A percentile compares a stretch with the other conserved stretches of the same genome.
phyloP scores from a whole-genome alignment of 2,113 vertebrate genomes.

The Mormyrus lacerda region DNA sequence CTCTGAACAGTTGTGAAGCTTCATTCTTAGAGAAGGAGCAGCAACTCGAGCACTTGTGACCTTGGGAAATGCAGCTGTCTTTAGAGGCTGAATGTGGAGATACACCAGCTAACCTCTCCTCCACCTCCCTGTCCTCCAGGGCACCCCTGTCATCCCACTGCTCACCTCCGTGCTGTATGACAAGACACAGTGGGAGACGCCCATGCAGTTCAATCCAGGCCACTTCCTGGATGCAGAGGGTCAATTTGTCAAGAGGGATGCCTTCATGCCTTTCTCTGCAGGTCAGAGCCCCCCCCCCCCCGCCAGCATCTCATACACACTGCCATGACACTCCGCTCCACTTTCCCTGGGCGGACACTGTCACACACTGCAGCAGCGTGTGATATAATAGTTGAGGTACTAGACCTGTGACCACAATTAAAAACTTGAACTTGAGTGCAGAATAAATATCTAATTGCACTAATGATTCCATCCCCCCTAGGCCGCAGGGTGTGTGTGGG shows the following conservation, averaged over 20 bases:
- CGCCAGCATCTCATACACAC: neutral
- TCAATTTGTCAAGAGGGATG: slow-evolving; percentile 29
- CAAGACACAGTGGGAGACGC: slow-evolving; percentile 32
- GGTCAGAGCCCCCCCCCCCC: slow-evolving; percentile 15
- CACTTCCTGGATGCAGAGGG: slow-evolving; percentile 37
- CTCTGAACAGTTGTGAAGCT: neutral
- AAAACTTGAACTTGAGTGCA: neutral
- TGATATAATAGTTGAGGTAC: neutral
- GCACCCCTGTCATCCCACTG: slow-evolving; percentile 29
- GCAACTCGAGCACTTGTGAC: neutral
- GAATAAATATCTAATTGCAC: neutral
- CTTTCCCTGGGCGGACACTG: neutral
- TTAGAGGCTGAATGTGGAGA: neutral
- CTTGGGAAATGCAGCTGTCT: neutral
- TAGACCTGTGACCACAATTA: neutral
- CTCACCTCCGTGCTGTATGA: slow-evolving; percentile 33
- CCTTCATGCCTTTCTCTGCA: slow-evolving; percentile 39
- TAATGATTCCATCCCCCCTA: slow-evolving; percentile 5
- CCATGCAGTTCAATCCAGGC: slow-evolving; percentile 31
- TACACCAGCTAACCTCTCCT: neutral
- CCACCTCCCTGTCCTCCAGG: neutral
- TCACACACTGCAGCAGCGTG: neutral
- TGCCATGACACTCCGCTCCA: neutral
- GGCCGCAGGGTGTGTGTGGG: slow-evolving; percentile 47
- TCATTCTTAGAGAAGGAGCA: neutral